phyloP scores from a whole-genome alignment of 2,888 invertebrate species.

The Stenchaetothrips biformis region DNA sequence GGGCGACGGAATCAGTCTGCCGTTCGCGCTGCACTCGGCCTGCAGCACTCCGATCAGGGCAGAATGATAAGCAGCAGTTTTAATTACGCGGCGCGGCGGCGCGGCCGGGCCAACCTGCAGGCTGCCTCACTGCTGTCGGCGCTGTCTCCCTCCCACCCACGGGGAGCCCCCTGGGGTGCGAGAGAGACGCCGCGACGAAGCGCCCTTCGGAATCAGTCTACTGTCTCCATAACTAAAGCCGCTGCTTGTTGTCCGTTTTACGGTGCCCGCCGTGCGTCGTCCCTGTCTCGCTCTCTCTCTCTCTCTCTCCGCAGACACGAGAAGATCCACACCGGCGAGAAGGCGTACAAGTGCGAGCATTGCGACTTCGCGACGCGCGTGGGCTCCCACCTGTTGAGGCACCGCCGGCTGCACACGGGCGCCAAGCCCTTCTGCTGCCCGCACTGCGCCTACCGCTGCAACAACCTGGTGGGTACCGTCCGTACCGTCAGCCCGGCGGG shows the following conservation, averaged over 20 bases:
- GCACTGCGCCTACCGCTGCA: slow-evolving; percentile 72
- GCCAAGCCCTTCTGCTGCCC: slow-evolving; percentile 81
- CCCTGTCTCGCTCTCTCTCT: no score
- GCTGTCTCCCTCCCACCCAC: background rate
- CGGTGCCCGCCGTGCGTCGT: no score
- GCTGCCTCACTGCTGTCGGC: background rate
- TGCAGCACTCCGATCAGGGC: background rate
- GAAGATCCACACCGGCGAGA: slow-evolving; percentile 36
- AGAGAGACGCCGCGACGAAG: no score
- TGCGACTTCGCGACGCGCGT: slow-evolving; percentile 67
- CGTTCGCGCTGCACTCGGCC: no score
- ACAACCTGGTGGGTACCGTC: slow-evolving; percentile 69
- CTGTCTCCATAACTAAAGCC: no score
- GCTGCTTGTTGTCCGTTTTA: no score
- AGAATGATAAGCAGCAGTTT: background rate
- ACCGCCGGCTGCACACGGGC: slow-evolving; percentile 72
- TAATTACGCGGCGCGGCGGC: background rate
- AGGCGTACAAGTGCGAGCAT: slow-evolving; percentile 46
- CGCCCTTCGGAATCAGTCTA: no score
- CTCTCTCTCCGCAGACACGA: slow-evolving; percentile 8
- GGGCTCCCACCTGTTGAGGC: slow-evolving; percentile 68
- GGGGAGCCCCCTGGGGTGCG: no score
- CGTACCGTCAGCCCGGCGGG: no score
- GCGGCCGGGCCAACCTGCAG: background rate
- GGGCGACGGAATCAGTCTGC: no score